phyloP scores from a whole-genome alignment of 2,888 invertebrate genomes.

The Cephus rjabovi region DNA sequence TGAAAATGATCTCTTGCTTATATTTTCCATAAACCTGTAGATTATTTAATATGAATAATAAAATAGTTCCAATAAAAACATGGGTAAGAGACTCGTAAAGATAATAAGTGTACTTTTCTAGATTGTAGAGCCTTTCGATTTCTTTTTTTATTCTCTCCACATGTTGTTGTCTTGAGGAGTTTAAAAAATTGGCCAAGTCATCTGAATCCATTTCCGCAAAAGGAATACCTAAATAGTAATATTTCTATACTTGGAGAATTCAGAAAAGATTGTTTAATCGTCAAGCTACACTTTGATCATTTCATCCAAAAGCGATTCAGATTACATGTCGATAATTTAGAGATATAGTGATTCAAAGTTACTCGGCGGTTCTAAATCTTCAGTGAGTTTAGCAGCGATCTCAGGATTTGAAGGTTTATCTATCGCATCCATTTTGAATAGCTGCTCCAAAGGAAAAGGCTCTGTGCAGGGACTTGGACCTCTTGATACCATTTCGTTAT shows the following conservation, averaged over 20 bases:
- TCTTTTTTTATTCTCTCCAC: constrained; percentile 33
- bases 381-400: constrained; percentile 8
- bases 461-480: constrained; percentile 29
- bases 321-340: neutral
- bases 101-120: constrained; percentile 29
- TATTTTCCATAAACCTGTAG: constrained; percentile 34
- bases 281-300: neutral
- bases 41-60: neutral
- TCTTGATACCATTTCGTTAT: constrained; percentile 34
- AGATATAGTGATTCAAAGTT: neutral
- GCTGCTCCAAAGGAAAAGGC: constrained; percentile 22
- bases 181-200: constrained; percentile 28
- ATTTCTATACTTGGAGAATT: neutral
- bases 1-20: constrained; percentile 25
- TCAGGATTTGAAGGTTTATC: constrained; percentile 11
- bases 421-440: constrained; percentile 12
- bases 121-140: constrained; percentile 27
- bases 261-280: neutral
- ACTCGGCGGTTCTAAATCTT: constrained; percentile 12
- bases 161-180: constrained; percentile 27
- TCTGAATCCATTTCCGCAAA: constrained; percentile 15
- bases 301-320: neutral
- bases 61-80: neutral
- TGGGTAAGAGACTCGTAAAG: neutral
- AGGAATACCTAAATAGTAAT: constrained; percentile 11